Base-by-base conservation (phyloP, 2,888 invertebrate genomes). In the Miltochrista miniata region DNA sequence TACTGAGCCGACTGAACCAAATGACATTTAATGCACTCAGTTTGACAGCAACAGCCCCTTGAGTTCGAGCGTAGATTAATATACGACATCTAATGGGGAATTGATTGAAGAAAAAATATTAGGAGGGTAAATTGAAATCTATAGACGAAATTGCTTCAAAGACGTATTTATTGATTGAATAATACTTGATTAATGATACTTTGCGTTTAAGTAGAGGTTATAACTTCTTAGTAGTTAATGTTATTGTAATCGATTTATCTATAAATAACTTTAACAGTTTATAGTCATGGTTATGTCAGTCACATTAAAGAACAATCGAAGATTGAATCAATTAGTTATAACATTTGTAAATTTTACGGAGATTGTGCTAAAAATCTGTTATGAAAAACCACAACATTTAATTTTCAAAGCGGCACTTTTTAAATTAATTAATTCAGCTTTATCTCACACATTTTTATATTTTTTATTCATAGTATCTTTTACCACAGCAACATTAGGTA, bases 41-140 rank as follows among this genome's bases (percentile, higher is more conserved):
- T 54, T 51, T 65, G 65, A 68, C 66, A 42, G 49, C 53, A 69
- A 68, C 66, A 42, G 48, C 53, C 69, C 50, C 69, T 68, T 52
- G 37, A 64, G 47, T 12, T 43, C 48, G 41, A 35, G 56, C 50
- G 60, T 41, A 52, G 54, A 64, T 59, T 67, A 67, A 67, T 67
- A 45, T 56, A 39, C 41, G 45, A 35, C 56, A 50, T 46, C 33
- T 42, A 53, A 51, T 63, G 48, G 49, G 30, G 47, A 54, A 54
- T 64, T 51, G 61, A 63, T 43, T 51, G 38, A 45, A 51, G 41
- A 40, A 34, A 15, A 38, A 45, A 45, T 31, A n/a, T 31, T 18
- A 35, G 24, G 36, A 48, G 40, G n/a, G 14, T 33, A 34, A 41
- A 14, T 11, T 29, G 12, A 18, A 38, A 38, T 38, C 38, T 1